phyloP scores from a whole-genome alignment of 2,113 vertebrate species.

The Hirundichthys speculiger region DNA sequence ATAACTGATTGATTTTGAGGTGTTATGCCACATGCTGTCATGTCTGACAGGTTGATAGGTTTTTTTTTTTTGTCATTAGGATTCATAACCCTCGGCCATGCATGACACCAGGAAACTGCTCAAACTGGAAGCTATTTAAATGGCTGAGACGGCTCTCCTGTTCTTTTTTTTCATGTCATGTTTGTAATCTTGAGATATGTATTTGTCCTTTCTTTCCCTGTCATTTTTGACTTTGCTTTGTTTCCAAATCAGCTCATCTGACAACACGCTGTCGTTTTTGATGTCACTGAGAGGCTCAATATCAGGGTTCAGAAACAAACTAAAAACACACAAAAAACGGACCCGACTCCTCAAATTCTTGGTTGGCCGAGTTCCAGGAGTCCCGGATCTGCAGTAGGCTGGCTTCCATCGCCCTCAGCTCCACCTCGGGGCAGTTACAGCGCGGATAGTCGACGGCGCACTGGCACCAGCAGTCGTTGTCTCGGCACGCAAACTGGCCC shows the following conservation, averaged over 20 bases:
- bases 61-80: no score
- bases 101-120: no score
- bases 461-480: conserved; percentile 85
- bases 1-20: no score
- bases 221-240: conserved; percentile 7
- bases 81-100: no score
- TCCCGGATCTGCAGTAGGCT: conserved; percentile 78
- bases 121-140: no score
- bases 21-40: no score
- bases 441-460: conserved; percentile 78
- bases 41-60: no score
- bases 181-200: background rate
- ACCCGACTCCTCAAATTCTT: conserved; percentile 85
- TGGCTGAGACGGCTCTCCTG: background rate
- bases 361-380: conserved; percentile 78
- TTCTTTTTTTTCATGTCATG: background rate
- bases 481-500: conserved; percentile 82
- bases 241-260: conserved; percentile 5
- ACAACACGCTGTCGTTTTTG: conserved; percentile 34
- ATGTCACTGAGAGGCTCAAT: conserved; percentile 16
- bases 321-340: conserved; percentile 46
- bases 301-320: conserved; percentile 3
- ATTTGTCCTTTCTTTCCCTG: conserved; percentile 21
- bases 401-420: conserved; percentile 82
- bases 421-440: conserved; percentile 83